Conservation (phyloP, 2,797 vertebrate genomes). For the Hozukius guyotensis region DNA sequence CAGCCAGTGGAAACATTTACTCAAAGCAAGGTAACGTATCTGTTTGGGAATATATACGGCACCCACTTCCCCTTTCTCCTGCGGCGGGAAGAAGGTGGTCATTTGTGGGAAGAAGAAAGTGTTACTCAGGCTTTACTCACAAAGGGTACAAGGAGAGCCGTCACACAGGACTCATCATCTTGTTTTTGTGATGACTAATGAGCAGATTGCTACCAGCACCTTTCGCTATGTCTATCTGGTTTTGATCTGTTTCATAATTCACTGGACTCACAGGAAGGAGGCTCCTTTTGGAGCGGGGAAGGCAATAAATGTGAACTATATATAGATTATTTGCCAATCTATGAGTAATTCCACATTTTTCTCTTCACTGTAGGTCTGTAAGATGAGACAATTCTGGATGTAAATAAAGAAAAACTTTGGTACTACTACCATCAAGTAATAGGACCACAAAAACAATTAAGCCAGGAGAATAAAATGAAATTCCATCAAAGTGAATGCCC, state of each 20-base stretch:
- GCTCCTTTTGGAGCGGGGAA: neutral
- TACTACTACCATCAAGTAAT: neutral
- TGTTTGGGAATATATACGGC: constrained; percentile 65
- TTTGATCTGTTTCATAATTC: constrained; percentile 59
- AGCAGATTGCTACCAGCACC: constrained; percentile 53
- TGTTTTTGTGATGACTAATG: constrained; percentile 74
- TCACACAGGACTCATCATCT: constrained; percentile 51
- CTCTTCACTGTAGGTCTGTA: neutral
- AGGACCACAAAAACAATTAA: constrained; percentile 51
- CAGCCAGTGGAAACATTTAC: constrained; percentile 65
- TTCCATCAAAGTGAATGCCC: constrained; percentile 54
- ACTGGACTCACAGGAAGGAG: constrained; percentile 19
- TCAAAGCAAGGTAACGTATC: constrained; percentile 70
- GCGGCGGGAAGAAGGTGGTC: constrained; percentile 68
- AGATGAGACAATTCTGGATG: neutral
- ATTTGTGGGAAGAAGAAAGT: constrained; percentile 69
- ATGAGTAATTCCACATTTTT: constrained; percentile 16
- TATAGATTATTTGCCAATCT: neutral
- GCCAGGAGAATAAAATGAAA: constrained; percentile 49
- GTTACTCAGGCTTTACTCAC: constrained; percentile 78
- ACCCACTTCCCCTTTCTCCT: constrained; percentile 67
- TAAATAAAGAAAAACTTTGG: neutral
- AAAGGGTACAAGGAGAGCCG: constrained; percentile 19
- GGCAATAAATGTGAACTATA: neutral
- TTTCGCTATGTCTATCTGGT: constrained; percentile 42